Evolutionary conservation across 1,140 invertebrate species (phyloP), one percentile per base, ranked within the genome.

Genomic region (Heterodera carotae): DNA sequence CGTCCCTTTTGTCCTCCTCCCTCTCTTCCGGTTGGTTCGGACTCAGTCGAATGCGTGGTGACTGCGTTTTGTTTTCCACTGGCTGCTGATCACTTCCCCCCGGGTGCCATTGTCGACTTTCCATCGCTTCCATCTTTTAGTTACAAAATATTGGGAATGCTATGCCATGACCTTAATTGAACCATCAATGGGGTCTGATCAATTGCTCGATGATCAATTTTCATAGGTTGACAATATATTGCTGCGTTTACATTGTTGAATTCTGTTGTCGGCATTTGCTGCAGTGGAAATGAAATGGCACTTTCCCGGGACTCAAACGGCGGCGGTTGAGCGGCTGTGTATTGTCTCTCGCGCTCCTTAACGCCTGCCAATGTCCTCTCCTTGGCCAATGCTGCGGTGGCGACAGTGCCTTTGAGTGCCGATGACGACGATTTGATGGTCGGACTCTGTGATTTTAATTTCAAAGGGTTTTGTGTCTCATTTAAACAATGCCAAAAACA

Each of bases 41-140:
- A 64, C 72, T 74, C 3, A 74, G 18, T 74, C 72, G 59, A 27
- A 74, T 74, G 36, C 72, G 72, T 74, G 72, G 72, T 34, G 72
- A 74, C 6, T 34, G 62, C 62, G 27, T 31, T 66, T 29, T 34
- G 62, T 12, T 18, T 22, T 27, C 62, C 31, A 7, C 25, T 6
- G 33, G 8, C 22, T 27, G n/a, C 29, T 66, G 62, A 29, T 66
- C 62, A 4, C 22, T 22, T 6, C 12, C 12, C 39, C 6, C 5
- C 48, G 18, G 15, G 48, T 15, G 18, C 48, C 48, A 56, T 56
- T 56, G 48, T 5, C 48, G 48, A 22, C 48, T 56, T 12, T 56
- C 18, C 12, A 22, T 2, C 18, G 48, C 15, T 56, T 56, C 48
- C 48, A 22, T 56, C 48, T 56, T 56, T 56, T 15, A 56, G 22